Evolutionary conservation across 2,888 invertebrate genomes (phyloP), one percentile per base, ranked within the genome.

Genomic region (Dilophus febrilis): DNA sequence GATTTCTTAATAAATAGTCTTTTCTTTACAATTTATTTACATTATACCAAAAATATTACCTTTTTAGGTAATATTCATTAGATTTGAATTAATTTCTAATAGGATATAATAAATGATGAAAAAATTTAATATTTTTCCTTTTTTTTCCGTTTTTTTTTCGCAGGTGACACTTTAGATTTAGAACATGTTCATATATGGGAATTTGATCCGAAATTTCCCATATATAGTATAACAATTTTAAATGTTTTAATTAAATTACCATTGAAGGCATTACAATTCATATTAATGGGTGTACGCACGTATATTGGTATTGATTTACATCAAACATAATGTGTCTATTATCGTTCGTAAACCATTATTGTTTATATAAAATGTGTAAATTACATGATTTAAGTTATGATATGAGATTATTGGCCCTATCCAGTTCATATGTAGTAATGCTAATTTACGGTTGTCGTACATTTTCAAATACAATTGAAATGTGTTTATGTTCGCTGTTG

Each of bases 381-480:
- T 59, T 77, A 17, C 83, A 83, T 48, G 76, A 76, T 32, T 73
- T 83, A 50, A 78, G 77, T 48, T 76, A 72, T 52, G 72, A 72
- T 51, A 72, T 74, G 38, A 70, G 81, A 43, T 61, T 88, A 3
- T 62, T 78, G 43, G 69, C 85, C 27, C 71, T 85, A 54, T 78
- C 85, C 8, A 85, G 82, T 53, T 91, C 91, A 0, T 90, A 86
- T 65, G 74, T n/a, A n/a, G n/a, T 92, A 1, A 73, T 83, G 48
- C 58, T 90, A 14, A 74, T 83, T 3, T 92, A 82, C 56, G 77
- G 79, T 26, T 83, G 85, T 4, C 71, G 84, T 50, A 86, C 91
- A 17, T 87, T 95, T 58, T 85, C 91, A 3, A 94, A 94, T 56
- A 72, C 83, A 6, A 65, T 87, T 39, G 94, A 95, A 66, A 71